These are phyloP conservation scores for Drosophila maculinotata DNA, from an alignment of 2,888 invertebrate species.

Conservation along the genomic window DNA sequence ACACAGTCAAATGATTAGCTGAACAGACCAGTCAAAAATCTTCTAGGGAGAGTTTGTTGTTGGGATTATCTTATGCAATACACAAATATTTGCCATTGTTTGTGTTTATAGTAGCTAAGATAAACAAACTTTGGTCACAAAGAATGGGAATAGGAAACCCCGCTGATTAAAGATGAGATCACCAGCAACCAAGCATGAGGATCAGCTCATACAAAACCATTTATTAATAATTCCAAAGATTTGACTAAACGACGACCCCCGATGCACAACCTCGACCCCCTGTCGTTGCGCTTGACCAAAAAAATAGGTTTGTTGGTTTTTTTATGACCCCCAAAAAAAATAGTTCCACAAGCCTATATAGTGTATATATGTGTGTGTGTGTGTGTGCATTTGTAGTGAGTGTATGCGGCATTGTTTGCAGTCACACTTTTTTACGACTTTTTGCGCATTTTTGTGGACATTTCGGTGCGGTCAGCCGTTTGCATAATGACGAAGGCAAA, in stretches of 20 bases:
- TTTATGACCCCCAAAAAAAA: constrained; percentile 63
- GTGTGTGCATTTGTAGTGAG: background rate
- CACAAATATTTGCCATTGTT: constrained; percentile 8
- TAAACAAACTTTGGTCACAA: constrained; percentile 24
- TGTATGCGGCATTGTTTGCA: constrained; percentile 18
- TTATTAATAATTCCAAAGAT: constrained; percentile 38
- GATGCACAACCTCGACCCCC: constrained; percentile 59
- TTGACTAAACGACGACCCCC: constrained; percentile 39
- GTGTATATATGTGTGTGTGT: background rate
- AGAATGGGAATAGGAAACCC: constrained; percentile 20
- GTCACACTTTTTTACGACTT: constrained; percentile 69
- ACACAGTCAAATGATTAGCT: background rate
- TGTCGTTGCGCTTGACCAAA: constrained; percentile 78
- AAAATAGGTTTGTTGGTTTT: constrained; percentile 75
- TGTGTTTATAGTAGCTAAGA: constrained; percentile 6
- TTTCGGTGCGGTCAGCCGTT: constrained; percentile 66
- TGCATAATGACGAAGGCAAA: constrained; percentile 59
- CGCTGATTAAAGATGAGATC: constrained; percentile 32
- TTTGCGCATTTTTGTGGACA: constrained; percentile 64
- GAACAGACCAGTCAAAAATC: background rate
- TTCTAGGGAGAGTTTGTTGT: background rate
- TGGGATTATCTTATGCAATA: constrained; percentile 1
- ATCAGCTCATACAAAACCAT: constrained; percentile 33
- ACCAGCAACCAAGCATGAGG: constrained; percentile 5
- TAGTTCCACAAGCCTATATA: no score